These are phyloP conservation scores for Heliconius melpomene DNA, from an alignment of 1,140 invertebrate genomes.

Conservation along the genomic window DNA sequence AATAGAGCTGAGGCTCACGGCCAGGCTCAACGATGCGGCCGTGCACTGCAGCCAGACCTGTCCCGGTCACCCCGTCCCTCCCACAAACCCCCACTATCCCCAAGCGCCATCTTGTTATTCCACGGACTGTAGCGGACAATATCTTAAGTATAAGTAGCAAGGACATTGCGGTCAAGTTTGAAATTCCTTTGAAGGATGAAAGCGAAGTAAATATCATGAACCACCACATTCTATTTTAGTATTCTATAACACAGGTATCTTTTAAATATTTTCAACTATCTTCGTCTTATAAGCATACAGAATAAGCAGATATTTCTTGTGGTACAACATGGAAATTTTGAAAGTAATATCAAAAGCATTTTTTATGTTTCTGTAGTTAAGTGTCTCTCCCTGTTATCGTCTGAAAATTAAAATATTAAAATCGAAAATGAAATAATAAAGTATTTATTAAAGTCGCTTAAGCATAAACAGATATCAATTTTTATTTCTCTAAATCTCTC, in stretches of 20 bases:
- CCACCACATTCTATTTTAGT: background rate
- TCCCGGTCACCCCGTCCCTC: constrained; percentile 62
- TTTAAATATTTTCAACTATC: background rate
- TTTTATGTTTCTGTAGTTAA: too few species aligned
- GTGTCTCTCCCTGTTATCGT: too few species aligned
- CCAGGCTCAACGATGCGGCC: constrained; percentile 51
- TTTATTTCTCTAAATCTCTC: too few species aligned
- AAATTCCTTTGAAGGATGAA: constrained; percentile 42
- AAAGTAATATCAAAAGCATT: too few species aligned
- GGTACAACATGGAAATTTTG: too few species aligned
- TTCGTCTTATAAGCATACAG: background rate
- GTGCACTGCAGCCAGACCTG: constrained; percentile 58
- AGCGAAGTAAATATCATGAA: constrained; percentile 10
- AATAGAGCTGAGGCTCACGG: constrained; percentile 70
- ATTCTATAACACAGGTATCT: background rate
- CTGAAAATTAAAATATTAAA: too few species aligned
- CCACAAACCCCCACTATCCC: constrained; percentile 50
- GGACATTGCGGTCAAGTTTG: constrained; percentile 54
- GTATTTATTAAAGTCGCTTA: too few species aligned
- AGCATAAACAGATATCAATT: too few species aligned
- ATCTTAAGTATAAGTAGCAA: constrained; percentile 61
- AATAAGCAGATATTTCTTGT: background rate
- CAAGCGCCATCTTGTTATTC: constrained; percentile 72
- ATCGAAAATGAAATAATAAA: too few species aligned
- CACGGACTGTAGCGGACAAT: constrained; percentile 62